These are phyloP conservation scores for Coccyzus lansbergi DNA, from an alignment of 2,797 vertebrate species.

Conservation along the genomic window DNA sequence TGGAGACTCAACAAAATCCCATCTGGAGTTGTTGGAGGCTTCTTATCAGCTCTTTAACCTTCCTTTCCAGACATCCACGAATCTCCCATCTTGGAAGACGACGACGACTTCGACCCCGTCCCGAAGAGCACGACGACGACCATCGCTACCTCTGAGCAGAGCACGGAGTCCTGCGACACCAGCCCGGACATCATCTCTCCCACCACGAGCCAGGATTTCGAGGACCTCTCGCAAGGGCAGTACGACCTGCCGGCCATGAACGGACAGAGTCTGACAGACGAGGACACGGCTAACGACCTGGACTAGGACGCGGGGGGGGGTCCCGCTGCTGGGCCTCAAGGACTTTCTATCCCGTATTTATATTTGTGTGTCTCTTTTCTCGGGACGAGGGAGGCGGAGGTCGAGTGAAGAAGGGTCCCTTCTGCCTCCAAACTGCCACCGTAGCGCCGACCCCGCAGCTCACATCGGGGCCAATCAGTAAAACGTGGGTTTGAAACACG, in stretches of 20 bases:
- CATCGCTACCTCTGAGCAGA: slow-evolving; percentile 91
- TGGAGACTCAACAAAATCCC: too few species aligned
- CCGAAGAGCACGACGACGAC: slow-evolving; percentile 84
- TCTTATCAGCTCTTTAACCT: too few species aligned
- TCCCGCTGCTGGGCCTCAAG: neutral
- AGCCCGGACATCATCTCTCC: slow-evolving; percentile 92
- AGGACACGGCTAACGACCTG: slow-evolving; percentile 53
- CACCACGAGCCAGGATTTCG: slow-evolving; percentile 89
- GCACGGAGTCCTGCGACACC: slow-evolving; percentile 93
- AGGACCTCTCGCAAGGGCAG: slow-evolving; percentile 88
- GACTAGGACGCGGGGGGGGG: neutral
- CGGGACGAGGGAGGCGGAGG: neutral
- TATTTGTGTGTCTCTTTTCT: neutral
- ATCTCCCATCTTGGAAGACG: slow-evolving; percentile 85
- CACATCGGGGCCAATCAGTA: neutral
- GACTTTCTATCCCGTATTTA: slow-evolving; percentile 26
- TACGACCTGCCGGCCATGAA: slow-evolving; percentile 82
- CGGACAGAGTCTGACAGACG: slow-evolving; percentile 77
- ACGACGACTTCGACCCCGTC: slow-evolving; percentile 88
- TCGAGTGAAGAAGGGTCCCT: neutral
- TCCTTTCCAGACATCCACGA: slow-evolving; percentile 84
- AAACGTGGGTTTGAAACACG: neutral
- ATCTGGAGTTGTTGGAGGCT: too few species aligned
- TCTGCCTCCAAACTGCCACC: neutral
- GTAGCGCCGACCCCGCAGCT: neutral